Evolutionary conservation across 2,888 invertebrate species (phyloP).

Genomic region (Atrina japonica): DNA sequence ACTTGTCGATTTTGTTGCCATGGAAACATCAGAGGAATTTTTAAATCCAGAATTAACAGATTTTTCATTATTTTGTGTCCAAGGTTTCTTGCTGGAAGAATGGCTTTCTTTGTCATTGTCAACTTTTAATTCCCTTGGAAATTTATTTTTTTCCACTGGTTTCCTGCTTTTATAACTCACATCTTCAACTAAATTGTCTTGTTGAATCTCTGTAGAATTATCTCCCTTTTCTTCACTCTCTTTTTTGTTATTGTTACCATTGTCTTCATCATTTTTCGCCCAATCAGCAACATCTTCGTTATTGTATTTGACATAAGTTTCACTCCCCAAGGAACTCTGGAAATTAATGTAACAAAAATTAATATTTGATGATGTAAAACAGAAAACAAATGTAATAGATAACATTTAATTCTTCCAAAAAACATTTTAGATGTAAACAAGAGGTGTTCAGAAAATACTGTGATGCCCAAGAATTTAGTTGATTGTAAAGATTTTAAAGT

Average conservation of each 20-base stretch:
- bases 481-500: too few relatives aligned
- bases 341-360: too few relatives aligned
- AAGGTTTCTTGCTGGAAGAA: slow-evolving; percentile 4
- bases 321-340: slow-evolving; percentile 39
- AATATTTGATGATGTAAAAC: too few relatives aligned
- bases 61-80: not conserved
- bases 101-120: not conserved
- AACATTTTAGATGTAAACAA: too few relatives aligned
- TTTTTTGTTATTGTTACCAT: slow-evolving; percentile 38
- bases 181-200: slow-evolving; percentile 7
- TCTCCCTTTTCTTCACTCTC: slow-evolving; percentile 7
- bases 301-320: slow-evolving; percentile 20
- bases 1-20: slow-evolving; percentile 28
- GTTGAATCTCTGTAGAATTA: slow-evolving; percentile 14
- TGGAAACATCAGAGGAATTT: not conserved
- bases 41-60: too few relatives aligned
- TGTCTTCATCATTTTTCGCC: slow-evolving; percentile 63
- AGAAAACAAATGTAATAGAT: too few relatives aligned
- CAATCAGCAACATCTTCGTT: slow-evolving; percentile 56
- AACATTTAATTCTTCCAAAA: too few relatives aligned
- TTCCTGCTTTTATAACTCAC: slow-evolving; percentile 4
- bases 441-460: too few relatives aligned
- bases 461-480: too few relatives aligned
- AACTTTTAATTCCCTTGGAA: not conserved
- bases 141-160: slow-evolving; percentile 7